These are phyloP conservation scores for Alouatta palliata DNA, from an alignment of 2,113 vertebrate genomes.

Conservation along the genomic window DNA sequence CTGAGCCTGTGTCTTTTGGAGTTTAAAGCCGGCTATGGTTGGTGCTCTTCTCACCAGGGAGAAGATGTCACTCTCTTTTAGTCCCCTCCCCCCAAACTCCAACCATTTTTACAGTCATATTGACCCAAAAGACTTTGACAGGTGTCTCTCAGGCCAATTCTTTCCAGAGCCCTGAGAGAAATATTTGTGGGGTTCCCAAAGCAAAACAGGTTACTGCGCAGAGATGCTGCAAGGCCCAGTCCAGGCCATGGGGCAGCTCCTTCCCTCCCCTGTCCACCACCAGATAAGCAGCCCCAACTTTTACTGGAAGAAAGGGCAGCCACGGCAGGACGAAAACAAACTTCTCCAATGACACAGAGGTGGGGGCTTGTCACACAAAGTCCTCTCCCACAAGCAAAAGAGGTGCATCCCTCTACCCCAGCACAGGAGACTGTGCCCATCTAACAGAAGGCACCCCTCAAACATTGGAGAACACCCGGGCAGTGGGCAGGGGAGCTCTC, in stretches of 20 bases:
- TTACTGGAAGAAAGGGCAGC: not conserved
- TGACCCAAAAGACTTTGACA: not conserved
- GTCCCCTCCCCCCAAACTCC: not conserved
- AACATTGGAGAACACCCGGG: not conserved
- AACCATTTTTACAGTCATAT: not conserved
- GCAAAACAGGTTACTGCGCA: not conserved
- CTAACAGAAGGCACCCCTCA: no score
- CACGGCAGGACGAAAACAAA: not conserved
- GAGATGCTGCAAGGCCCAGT: no score
- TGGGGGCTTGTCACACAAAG: not conserved
- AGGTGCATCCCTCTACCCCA: rapidly evolving
- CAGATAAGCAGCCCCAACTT: not conserved
- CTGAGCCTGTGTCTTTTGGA: not conserved
- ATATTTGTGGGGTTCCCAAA: not conserved
- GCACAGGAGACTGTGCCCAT: not conserved
- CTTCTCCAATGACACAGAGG: not conserved
- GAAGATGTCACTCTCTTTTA: not conserved
- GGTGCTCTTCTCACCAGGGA: not conserved
- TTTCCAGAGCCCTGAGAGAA: not conserved
- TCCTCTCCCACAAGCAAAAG: not conserved
- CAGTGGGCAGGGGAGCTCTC: not conserved
- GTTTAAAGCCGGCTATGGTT: not conserved
- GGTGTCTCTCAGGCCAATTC: not conserved
- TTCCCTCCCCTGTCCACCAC: no score
- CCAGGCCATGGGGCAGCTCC: not conserved